Base-by-base conservation (phyloP, 2,888 invertebrate genomes). In the Nemoura dubitans region DNA sequence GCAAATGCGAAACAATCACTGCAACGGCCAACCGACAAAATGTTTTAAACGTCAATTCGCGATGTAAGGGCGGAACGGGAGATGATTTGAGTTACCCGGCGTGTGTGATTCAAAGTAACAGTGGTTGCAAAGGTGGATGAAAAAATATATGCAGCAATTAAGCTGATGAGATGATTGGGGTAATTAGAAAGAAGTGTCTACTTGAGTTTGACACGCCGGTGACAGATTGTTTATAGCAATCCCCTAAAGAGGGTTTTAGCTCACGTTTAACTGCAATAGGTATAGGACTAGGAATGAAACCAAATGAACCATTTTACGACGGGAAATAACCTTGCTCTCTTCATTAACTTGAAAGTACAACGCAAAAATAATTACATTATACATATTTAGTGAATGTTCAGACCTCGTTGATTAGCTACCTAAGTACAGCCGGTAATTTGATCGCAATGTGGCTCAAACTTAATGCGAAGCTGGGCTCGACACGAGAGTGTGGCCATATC, bases 1-100 rank as follows among this genome's bases (percentile, higher is more conserved):
- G 28, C 28, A 10, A 29, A 29, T 81, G 80, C 25, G 28, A 78
- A 86, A 78, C 29, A 80, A 43, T 80, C 77, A 43, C 36, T 28
- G 0, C 36, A 10, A 36, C 36, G 36, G 10, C 3, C 76, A 43
- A 78, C 27, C 27, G 85, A 29, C 80, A 80, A 43, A 78, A 42
- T 59, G 59, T 59, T 59, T 59, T 59, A 59, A 59, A 21, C 59
- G 59, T 59, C 59, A 59, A 59, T 21, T 59, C 59, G 59, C 59
- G 21, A 21, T 7, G 21, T 59, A 59, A 21, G 16, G 59, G 59
- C 21, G 59, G 21, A 59, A 21, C 59, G 59, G 14, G 59, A 16
- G 1, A 3, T 59, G 59, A 59, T 59, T 59, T 59, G 14, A 10
- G 59, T 59, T 59, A 14, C 10, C 59, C 21, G 59, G 59, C 1